Base-by-base conservation (phyloP, 2,113 vertebrate genomes). In the Uria lomvia region DNA sequence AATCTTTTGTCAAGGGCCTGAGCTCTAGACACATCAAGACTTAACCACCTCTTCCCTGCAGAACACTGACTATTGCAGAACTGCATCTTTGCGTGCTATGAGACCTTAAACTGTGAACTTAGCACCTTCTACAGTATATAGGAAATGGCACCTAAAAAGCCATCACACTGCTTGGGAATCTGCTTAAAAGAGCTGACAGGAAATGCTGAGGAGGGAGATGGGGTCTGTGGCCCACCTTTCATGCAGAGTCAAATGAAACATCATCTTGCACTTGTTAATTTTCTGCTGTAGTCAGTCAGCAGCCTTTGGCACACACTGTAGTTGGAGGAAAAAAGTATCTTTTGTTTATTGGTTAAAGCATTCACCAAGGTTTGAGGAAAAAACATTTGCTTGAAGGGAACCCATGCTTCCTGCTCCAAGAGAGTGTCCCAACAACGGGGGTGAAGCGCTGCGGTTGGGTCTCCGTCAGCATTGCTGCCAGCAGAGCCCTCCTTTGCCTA, bases 381-480 rank as follows among this genome's bases (percentile, higher is more conserved):
- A 55, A 53, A 8, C 1, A 12, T 58, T 62, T 78, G 14, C 38
- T 50, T 65, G 45, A 62, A 92, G 40, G 50, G 10, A 77, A 21
- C 13, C 9, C 8, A 8, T 53, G 36, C 6, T 27, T 56, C 42
- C 55, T 77, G 15, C 42, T 84, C 27, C 34, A 13, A 11, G 34
- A 27, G 42, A 40, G 15, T 7, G 7, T 56, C 73, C 22, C 27
- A 66, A 1, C 20, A 21, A 5, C 0, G 1, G 12, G 12, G 14
- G 6, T 50, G 49, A 76, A 47, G 29, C 3, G 0, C 8, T 27
- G 0, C 2, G 1, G 17, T 1, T 82, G 62, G 22, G 10, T 23
- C 22, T 63, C 17, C 18, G 26, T 53, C 29, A 65, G 73, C 34
- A 43, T 11, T 13, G 13, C 67, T 74, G 43, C 45, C 56, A 56